Conservation (phyloP, 2,113 vertebrate genomes). For the Gavialis gangeticus region DNA sequence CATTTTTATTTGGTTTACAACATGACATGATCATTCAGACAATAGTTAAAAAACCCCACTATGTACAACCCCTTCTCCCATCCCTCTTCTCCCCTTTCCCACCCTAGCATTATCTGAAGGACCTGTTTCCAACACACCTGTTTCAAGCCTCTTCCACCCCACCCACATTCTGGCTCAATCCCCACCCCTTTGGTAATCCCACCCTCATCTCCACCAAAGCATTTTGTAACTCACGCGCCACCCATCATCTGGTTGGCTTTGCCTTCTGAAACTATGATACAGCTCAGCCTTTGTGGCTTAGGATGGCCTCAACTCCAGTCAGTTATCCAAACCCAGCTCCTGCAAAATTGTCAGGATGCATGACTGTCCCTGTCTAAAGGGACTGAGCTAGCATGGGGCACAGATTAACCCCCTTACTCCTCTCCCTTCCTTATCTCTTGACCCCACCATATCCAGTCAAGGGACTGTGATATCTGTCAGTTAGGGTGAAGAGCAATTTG, state of each 20-base stretch:
- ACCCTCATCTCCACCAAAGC: conserved; percentile 15
- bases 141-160: neutral
- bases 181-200: conserved; percentile 6
- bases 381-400: conserved; percentile 11
- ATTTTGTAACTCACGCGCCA: neutral
- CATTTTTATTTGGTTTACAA: conserved; percentile 65
- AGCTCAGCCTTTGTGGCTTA: neutral
- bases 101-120: conserved; percentile 2
- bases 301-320: fast-evolving
- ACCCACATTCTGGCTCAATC: neutral
- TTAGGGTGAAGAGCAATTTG: neutral
- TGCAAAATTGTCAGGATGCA: conserved; percentile 19
- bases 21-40: conserved; percentile 64
- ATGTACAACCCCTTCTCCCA: conserved; percentile 46
- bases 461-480: fast-evolving
- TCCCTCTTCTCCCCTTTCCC: neutral
- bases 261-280: neutral
- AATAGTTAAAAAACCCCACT: neutral
- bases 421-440: neutral
- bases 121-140: conserved; percentile 23
- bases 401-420: neutral
- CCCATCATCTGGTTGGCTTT: conserved; percentile 5
- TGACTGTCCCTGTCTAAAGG: conserved; percentile 29
- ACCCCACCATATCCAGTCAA: neutral
- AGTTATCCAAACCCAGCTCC: neutral